These are phyloP conservation scores for Pluvialis apricaria DNA, from an alignment of 2,113 vertebrate genomes.

Conservation along the genomic window DNA sequence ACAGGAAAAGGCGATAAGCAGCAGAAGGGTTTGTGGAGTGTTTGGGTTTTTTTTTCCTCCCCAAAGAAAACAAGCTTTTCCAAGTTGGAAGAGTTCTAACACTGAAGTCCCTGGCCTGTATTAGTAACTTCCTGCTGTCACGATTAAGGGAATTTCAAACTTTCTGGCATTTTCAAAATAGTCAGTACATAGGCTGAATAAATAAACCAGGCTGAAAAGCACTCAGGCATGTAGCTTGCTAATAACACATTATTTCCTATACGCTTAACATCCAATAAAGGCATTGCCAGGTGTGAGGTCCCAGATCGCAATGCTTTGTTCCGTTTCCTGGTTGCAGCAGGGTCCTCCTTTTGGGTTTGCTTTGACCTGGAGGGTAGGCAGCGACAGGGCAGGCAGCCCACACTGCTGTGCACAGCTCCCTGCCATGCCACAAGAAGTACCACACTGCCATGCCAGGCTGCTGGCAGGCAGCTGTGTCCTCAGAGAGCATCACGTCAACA, in stretches of 20 bases:
- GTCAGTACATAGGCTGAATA: neutral
- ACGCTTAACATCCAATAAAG: neutral
- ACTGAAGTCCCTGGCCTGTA: neutral
- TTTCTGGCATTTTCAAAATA: neutral
- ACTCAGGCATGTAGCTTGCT: neutral
- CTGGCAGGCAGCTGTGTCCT: neutral
- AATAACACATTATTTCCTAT: neutral
- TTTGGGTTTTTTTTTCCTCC: neutral
- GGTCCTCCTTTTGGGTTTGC: neutral
- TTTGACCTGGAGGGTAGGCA: neutral
- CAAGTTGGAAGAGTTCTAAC: neutral
- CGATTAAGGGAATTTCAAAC: neutral
- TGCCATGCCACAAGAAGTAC: too few relatives aligned
- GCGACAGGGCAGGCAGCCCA: neutral
- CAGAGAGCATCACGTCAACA: neutral
- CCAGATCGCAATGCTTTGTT: neutral
- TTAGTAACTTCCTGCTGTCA: neutral
- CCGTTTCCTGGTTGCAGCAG: neutral
- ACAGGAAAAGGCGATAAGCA: neutral
- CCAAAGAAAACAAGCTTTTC: neutral
- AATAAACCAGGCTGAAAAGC: neutral
- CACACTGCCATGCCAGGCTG: neutral
- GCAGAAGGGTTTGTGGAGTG: neutral
- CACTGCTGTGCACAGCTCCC: rapidly evolving
- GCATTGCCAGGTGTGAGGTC: neutral